Base-by-base conservation (phyloP, 2,888 invertebrate species). In the Nomada ferruginata region DNA sequence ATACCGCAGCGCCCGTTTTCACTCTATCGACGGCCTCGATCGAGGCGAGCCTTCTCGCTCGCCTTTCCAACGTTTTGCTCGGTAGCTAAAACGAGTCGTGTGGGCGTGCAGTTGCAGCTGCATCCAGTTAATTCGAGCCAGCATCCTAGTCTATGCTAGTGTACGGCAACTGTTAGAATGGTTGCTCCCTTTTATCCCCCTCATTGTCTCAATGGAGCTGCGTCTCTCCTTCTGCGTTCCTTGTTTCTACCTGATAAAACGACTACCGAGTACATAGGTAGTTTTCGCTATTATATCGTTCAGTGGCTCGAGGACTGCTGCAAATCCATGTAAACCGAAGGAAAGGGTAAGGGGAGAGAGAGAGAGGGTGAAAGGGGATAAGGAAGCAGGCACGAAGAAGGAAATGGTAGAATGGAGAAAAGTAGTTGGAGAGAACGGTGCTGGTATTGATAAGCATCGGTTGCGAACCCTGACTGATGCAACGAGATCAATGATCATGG, bases 81-180 rank as follows among this genome's bases (percentile, higher is more conserved):
- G 61, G 63, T 52, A 79, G 76, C 79, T 75, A 52, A 85, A 85
- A 75, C 75, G 47, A 65, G 69, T 26, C 57, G 29, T 15, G 70
- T 79, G 73, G 85, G 76, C 63, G 74, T 69, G 68, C 76, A 79
- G 75, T 76, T 83, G 84, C 85, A 86, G 86, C 82, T 84, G 86
- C 85, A 82, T 70, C 82, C 79, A 79, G 84, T 86, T 86, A 81
- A 86, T 85, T 85, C 83, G 73, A 80, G 63, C 72, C 69, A 61
- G 65, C 42, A 47, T 42, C 66, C 69, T 55, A 72, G 63, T 73
- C 42, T 60, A 44, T 60, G 66, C 15, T 55, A 64, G 75, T 57
- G 60, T 23, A 66, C 55, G 66, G 64, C 70, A 55, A 55, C 57
- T 42, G 69, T 60, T 70, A 59, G 44, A 59, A 42, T 52, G 74